Conservation (phyloP, 1,140 invertebrate genomes). For the Aphis gossypii region DNA sequence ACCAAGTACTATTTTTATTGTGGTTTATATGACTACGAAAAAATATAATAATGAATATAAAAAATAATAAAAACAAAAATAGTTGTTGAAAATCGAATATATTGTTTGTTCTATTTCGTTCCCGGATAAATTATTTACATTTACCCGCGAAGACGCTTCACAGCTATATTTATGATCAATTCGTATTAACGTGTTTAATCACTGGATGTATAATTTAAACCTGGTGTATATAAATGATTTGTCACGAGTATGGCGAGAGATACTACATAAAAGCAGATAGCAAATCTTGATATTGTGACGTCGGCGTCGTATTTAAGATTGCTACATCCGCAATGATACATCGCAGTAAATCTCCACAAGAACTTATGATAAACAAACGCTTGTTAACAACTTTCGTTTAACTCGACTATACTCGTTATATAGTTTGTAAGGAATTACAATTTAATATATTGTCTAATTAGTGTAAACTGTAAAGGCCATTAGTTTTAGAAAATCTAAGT, state of each 20-base stretch:
- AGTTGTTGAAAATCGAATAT: not conserved
- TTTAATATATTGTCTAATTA: not conserved
- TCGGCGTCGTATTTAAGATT: not conserved
- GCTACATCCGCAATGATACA: not conserved
- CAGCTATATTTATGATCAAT: not conserved
- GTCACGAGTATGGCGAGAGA: not conserved
- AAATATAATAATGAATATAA: too few relatives aligned
- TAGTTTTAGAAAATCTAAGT: not conserved
- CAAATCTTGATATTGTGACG: not conserved
- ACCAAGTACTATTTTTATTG: too few relatives aligned
- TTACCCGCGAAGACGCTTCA: not conserved
- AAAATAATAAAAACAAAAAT: too few relatives aligned
- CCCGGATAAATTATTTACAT: not conserved
- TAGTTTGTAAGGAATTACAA: not conserved
- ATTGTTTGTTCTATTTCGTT: not conserved
- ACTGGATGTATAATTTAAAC: not conserved
- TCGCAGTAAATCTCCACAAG: not conserved
- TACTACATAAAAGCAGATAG: not conserved
- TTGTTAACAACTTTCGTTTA: not conserved
- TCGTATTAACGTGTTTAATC: not conserved
- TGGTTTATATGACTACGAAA: too few relatives aligned
- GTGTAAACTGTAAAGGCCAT: not conserved
- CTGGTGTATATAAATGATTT: not conserved
- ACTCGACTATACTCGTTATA: not conserved
- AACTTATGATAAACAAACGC: not conserved